Base-by-base conservation (phyloP, 2,888 invertebrate genomes). In the Villa cingulata region DNA sequence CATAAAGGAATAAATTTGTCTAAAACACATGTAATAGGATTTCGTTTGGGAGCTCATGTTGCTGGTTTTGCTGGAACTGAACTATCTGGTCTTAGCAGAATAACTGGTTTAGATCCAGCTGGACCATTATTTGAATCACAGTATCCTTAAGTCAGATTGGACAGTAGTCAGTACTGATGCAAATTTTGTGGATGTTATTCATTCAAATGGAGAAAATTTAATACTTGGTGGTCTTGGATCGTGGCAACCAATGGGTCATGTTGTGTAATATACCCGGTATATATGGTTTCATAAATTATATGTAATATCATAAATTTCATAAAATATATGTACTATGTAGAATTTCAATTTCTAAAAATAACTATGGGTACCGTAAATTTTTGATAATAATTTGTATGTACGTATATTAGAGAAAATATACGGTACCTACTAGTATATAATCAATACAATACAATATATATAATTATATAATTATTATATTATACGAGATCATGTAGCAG, bases 151-250 rank as follows among this genome's bases (percentile, higher is more conserved):
- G 90, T 86, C 0, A 76, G 91, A 1, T 69, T 92, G 45, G 92
- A 92, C 64, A 81, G n/a, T n/a, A n/a, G n/a, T n/a, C n/a, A n/a
- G 82, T 52, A 76, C 75, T 0, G 92, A 92, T 64, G 92, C 92
- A 0, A 76, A 78, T 48, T 91, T 90, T 62, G 91, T 92, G 1
- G 91, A 92, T 64, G 91, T 92, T 2, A 90, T 92, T 53, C 92
- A 92, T 65, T 89, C 89, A 45, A 92, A 92, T 63, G 92, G 91
- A 0, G 91, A 92, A 64, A 89, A 88, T 53, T 72, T 92, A n/a
- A 83, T 92, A 50, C 72, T 90, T 51, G 91, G 91, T 2, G 92
- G 92, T 0, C 50, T 69, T 18, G 88, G 88, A 5, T 87, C 89
- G 0, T 91, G 89, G 71, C 89, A 91, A 63, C 86, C 89, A 0